phyloP scores from a whole-genome alignment of 1,140 invertebrate species.

The Drosophila kohkoa region DNA sequence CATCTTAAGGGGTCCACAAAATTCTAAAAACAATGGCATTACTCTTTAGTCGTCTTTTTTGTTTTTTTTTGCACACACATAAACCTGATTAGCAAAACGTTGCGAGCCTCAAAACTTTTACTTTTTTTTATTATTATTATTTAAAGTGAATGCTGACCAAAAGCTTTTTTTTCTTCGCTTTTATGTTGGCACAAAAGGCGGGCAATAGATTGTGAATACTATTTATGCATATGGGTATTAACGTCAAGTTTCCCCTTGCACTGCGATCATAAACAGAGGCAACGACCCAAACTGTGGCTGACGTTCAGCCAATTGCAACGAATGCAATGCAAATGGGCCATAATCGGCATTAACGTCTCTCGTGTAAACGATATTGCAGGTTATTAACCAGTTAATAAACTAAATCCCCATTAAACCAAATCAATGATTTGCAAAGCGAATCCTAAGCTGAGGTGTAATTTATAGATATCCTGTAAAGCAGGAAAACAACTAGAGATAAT shows the following conservation, averaged over 20 bases:
- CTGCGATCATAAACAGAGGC: conserved; percentile 26
- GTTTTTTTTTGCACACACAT: conserved; percentile 50
- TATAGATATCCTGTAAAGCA: neutral
- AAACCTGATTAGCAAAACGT: conserved; percentile 37
- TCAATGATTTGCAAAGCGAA: conserved; percentile 11
- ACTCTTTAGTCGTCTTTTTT: neutral
- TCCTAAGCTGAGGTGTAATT: neutral
- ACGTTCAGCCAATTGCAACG: conserved; percentile 32
- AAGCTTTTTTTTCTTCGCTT: neutral
- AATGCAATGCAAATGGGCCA: conserved; percentile 49
- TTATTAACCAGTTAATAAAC: conserved; percentile 64
- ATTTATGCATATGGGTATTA: conserved; percentile 22
- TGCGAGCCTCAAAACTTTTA: conserved; percentile 47
- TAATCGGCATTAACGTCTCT: conserved; percentile 56
- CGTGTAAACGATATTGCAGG: conserved; percentile 8
- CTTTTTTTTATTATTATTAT: conserved; percentile 31
- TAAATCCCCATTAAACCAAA: conserved; percentile 24
- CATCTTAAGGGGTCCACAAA: conserved; percentile 23
- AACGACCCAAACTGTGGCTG: conserved; percentile 36
- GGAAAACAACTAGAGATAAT: too few species aligned
- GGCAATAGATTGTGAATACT: conserved; percentile 3
- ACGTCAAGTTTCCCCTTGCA: conserved; percentile 15
- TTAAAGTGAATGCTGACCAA: conserved; percentile 41
- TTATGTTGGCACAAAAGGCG: conserved; percentile 23
- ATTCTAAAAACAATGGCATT: conserved; percentile 46